These are phyloP conservation scores for Diarsia brunnea DNA, from an alignment of 2,888 invertebrate genomes.

Conservation along the genomic window DNA sequence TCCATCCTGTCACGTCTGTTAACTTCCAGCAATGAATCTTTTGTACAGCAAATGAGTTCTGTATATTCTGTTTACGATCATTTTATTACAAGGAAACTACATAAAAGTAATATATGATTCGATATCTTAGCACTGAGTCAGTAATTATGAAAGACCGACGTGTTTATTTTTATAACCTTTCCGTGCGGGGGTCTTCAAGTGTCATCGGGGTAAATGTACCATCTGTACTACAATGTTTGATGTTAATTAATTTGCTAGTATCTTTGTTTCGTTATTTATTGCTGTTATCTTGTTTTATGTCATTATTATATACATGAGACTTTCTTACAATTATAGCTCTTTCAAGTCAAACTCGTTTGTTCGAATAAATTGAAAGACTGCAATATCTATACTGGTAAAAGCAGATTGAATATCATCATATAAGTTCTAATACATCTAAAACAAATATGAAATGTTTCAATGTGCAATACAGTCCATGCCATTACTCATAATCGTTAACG, in stretches of 20 bases:
- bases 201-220: slow-evolving; percentile 48
- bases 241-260: slow-evolving; percentile 34
- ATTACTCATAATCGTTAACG: slow-evolving; percentile 37
- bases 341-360: background rate
- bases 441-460: background rate
- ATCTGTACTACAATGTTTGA: slow-evolving; percentile 24
- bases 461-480: background rate
- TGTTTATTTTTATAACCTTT: slow-evolving; percentile 63
- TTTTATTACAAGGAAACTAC: slow-evolving; percentile 56
- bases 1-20: slow-evolving; percentile 29
- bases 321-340: background rate
- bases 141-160: slow-evolving; percentile 56
- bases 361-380: background rate
- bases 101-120: slow-evolving; percentile 55
- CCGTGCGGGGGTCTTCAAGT: slow-evolving; percentile 60
- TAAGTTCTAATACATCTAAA: background rate
- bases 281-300: slow-evolving; percentile 1
- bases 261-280: slow-evolving; percentile 28
- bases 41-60: slow-evolving; percentile 41
- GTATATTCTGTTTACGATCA: slow-evolving; percentile 51
- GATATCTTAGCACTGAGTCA: slow-evolving; percentile 37
- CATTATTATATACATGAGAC: background rate
- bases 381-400: background rate
- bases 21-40: slow-evolving; percentile 41
- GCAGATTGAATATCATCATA: background rate